Evolutionary conservation across 2,888 invertebrate species (phyloP).

Genomic region (Mayetiola destructor): DNA sequence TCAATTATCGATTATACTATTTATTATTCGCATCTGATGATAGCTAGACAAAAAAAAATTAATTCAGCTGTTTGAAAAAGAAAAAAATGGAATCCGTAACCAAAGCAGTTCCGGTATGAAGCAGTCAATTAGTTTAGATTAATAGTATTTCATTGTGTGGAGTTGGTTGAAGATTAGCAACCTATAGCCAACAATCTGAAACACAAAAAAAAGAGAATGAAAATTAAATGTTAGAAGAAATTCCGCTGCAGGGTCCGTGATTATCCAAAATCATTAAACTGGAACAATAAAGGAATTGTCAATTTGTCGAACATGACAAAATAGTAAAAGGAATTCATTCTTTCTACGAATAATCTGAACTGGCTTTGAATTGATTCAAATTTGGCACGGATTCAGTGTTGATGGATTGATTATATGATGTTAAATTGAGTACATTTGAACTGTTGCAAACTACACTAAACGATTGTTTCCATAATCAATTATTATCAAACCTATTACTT

Average conservation of each 20-base stretch:
- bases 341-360: no score
- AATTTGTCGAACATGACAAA: neutral
- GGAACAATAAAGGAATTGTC: neutral
- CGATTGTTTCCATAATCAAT: neutral
- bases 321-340: neutral
- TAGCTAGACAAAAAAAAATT: no score
- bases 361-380: no score
- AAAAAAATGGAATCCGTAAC: neutral
- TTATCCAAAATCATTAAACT: slow-evolving; percentile 3
- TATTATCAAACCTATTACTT: slow-evolving; percentile 1
- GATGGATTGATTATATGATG: slow-evolving; percentile 7
- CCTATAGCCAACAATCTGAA: no score
- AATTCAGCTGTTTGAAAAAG: neutral
- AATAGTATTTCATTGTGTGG: no score
- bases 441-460: neutral
- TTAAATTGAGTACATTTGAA: neutral
- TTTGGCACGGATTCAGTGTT: slow-evolving; percentile 1
- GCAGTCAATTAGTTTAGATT: no score
- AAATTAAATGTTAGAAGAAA: no score
- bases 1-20: no score
- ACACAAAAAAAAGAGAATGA: no score
- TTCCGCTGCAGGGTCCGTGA: no score
- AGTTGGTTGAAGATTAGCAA: no score
- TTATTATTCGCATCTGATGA: no score
- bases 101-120: slow-evolving; percentile 9